Percentiles rank a stretch among this genome's conserved stretches.
These are phyloP conservation scores for Aptenodytes forsteri DNA, from an alignment of 2,113 vertebrate genomes.

Conservation along the genomic window DNA sequence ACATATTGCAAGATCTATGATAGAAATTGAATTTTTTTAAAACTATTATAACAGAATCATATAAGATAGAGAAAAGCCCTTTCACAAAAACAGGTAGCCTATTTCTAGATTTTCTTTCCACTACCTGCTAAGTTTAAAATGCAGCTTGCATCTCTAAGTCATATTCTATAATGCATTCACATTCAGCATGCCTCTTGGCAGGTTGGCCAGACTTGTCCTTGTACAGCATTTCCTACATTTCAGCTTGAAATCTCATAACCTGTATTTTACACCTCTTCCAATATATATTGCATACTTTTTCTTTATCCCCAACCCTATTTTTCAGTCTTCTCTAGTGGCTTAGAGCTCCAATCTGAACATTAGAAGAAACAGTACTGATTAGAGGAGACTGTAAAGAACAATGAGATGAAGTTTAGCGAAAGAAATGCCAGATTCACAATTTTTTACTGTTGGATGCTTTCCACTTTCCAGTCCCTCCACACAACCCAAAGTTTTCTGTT, in stretches of 20 bases:
- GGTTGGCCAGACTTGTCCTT: neutral
- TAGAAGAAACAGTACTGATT: neutral
- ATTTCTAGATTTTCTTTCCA: neutral
- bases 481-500: neutral
- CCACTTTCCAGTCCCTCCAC: neutral
- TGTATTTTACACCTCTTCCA: neutral
- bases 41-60: neutral
- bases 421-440: neutral
- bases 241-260: neutral
- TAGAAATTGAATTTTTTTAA: fast-evolving
- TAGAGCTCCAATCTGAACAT: neutral
- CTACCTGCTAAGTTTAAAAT: neutral
- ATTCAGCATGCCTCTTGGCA: neutral
- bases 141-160: neutral
- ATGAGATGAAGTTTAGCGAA: neutral
- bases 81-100: neutral
- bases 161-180: neutral
- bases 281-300: neutral
- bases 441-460: neutral
- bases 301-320: neutral
- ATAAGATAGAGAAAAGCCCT: neutral
- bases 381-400: neutral
- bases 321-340: neutral
- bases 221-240: neutral
- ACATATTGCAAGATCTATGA: neutral